Evolutionary conservation across 2,113 vertebrate species (phyloP), one percentile per base, ranked within the genome.

Genomic region (Brachirus orientalis): DNA sequence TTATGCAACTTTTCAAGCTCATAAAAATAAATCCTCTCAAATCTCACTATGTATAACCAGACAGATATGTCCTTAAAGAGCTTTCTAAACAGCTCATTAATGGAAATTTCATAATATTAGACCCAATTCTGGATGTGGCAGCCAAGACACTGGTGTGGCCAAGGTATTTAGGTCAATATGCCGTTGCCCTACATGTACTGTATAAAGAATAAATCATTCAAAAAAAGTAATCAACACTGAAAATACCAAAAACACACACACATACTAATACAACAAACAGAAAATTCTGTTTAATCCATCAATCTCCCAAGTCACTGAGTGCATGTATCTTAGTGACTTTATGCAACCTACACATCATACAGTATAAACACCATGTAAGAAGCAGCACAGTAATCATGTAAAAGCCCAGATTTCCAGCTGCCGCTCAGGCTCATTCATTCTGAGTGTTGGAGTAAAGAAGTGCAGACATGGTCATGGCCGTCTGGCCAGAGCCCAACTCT

Each of bases 111-210:
- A n/a, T n/a, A n/a, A n/a, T n/a, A n/a, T n/a, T n/a, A n/a, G 60
- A 46, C 18, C 64, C 40, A 84, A 35, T 83, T 75, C 70, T 59
- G 38, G 11, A 44, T 44, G 8, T 54, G 64, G 67, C 55, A 0
- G 0, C 50, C 19, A 45, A n/a, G 35, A 41, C 28, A 35, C 51
- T 52, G 14, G 16, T 16, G 40, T 70, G 75, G 28, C 68, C 50
- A 74, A 51, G 37, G 37, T 67, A 86, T 82, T 71, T 69, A 63
- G 77, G 88, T 77, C 68, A 88, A 63, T 65, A 53, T 67, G 53
- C 18, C 53, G 61, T 63, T 77, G 45, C 37, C 67, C 65, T 59
- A 66, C 71, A 87, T 85, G 51, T 46, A 65, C 37, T 52, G n/a
- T 28, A 7, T 8, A 22, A 38, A 57, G n/a, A n/a, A n/a, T n/a